Evolutionary conservation across 2,888 invertebrate genomes (phyloP).

Genomic region (Diaphora mendica): DNA sequence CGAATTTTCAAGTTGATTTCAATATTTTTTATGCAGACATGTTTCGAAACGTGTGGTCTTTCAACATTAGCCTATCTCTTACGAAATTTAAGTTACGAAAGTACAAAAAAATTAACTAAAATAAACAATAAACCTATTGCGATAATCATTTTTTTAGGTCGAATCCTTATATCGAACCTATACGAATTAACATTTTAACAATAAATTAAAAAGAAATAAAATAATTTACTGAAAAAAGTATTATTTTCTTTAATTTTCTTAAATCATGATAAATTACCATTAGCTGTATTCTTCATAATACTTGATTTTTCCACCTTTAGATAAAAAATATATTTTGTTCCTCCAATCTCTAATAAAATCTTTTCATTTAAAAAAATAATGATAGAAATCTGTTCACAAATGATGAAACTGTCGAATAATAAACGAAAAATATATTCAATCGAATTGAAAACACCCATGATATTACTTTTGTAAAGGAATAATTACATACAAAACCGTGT

Average conservation of each 20-base stretch:
- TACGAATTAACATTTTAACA: neutral
- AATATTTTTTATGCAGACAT: no score
- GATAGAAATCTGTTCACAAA: neutral
- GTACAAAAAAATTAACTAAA: no score
- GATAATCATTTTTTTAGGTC: no score
- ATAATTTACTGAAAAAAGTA: neutral
- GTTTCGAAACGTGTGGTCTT: no score
- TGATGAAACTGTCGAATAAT: neutral
- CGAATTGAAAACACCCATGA: neutral
- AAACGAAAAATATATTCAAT: neutral
- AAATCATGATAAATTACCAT: neutral
- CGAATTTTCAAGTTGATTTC: no score
- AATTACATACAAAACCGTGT: conserved; percentile 15
- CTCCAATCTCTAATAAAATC: neutral
- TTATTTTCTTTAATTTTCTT: neutral
- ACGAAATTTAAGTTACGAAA: no score
- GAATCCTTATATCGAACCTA: no score
- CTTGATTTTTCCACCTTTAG: neutral
- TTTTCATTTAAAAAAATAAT: neutral
- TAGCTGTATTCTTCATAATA: neutral
- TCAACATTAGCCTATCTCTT: no score
- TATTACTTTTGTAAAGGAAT: conserved; percentile 1
- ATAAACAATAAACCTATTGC: no score
- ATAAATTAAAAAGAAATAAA: neutral
- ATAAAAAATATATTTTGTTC: neutral